These are phyloP conservation scores for Entomobrya multifasciata DNA, from an alignment of 2,888 invertebrate species.

Conservation along the genomic window DNA sequence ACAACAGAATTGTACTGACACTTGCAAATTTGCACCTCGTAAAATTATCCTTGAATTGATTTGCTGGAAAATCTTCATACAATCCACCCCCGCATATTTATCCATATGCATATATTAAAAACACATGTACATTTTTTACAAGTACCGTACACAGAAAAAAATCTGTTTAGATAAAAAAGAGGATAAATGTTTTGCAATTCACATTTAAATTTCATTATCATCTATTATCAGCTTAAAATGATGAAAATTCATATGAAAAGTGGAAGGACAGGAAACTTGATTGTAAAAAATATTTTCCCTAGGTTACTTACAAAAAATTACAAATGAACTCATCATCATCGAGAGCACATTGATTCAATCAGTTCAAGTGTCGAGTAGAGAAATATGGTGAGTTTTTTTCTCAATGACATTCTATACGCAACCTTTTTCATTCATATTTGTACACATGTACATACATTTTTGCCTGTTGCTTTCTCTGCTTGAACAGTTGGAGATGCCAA, in stretches of 20 bases:
- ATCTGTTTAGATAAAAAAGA: background rate
- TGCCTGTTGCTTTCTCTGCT: slow-evolving; percentile 21
- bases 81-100: background rate
- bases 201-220: background rate
- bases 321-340: slow-evolving; percentile 9
- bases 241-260: background rate
- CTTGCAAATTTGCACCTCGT: background rate
- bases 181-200: background rate
- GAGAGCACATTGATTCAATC: slow-evolving; percentile 14
- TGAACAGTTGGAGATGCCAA: background rate
- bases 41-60: background rate
- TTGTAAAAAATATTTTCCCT: background rate
- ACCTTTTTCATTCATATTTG: slow-evolving; percentile 15
- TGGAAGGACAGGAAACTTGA: slow-evolving; percentile 37
- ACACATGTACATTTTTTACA: background rate
- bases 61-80: background rate
- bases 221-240: background rate
- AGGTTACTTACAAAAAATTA: slow-evolving; percentile 3
- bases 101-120: background rate
- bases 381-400: background rate
- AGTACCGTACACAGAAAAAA: background rate
- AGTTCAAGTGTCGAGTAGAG: background rate
- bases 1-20: slow-evolving; percentile 13
- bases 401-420: background rate
- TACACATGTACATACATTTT: background rate